Base-by-base conservation (phyloP, 2,888 invertebrate species). In the Rhingia rostrata region DNA sequence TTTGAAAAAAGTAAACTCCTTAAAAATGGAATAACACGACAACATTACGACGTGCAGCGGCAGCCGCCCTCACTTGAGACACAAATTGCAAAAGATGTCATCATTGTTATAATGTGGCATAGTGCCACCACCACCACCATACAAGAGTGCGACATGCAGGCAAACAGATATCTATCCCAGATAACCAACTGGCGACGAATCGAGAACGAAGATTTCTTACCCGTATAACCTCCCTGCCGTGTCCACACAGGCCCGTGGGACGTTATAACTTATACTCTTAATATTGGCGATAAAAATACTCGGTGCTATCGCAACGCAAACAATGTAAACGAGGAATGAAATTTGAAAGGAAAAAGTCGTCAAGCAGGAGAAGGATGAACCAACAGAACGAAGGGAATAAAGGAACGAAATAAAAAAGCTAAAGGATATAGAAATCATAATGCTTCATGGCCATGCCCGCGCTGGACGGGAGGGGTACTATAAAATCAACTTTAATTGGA, bases 261-360 rank as follows among this genome's bases (percentile, higher is more conserved):
- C 43, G 47, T 22, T 41, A n/a, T 79, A 83, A 83, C 73, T 79
- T 79, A 79, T 74, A 43, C 58, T 64, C 63, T 61, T 73, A 79
- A 79, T 79, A 83, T 74, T 43, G 79, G 56, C 79, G 83, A 83
- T 83, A 83, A 83, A 83, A 83, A 79, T 83, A 74, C 56, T 79
- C 82, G 58, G 56, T 56, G 63, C 30, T 79, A 79, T 58, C 47
- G 73, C 56, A 72, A 78, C 47, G 73, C 56, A 72, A 78, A 72
- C 72, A 77, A 58, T 78, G 72, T 67, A 67, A 43, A 63, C 43
- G 47, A 6, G 14, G 56, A 54, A 47, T 4, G 12, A 33, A 63
- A 43, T 33, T 49, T 49, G 37, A 51, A 54, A 37, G 22, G 9
- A 53, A n/a, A 37, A 58, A 54, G 56, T 41, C 61, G 10, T 9